Evolutionary conservation across 2,888 invertebrate species (phyloP).

Genomic region (Cerastoderma edule): DNA sequence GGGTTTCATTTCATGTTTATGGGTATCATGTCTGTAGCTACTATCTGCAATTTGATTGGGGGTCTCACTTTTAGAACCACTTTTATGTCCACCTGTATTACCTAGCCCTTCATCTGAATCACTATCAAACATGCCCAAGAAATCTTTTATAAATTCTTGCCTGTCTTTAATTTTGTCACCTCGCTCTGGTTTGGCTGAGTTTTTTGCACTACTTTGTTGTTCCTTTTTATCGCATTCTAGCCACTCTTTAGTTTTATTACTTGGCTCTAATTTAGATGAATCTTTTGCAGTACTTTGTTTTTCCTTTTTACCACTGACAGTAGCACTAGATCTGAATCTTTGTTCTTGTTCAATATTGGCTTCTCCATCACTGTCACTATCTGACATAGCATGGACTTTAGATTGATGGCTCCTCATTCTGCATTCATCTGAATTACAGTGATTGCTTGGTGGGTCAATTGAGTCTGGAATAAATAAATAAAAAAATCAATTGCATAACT

Average conservation of each 20-base stretch:
- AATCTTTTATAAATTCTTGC: conserved; percentile 46
- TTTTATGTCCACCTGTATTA: background rate
- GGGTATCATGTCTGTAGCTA: background rate
- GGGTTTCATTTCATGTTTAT: background rate
- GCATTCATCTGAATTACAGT: background rate
- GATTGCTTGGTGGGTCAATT: background rate
- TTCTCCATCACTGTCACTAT: conserved; percentile 64
- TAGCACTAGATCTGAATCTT: background rate
- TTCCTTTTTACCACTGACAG: background rate
- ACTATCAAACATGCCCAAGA: conserved; percentile 50
- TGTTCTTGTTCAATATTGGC: background rate
- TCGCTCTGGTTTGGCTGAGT: background rate
- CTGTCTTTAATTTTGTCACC: conserved; percentile 19
- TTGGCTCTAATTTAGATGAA: background rate
- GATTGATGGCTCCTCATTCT: conserved; percentile 25
- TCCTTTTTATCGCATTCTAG: background rate
- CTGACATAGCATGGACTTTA: conserved; percentile 68
- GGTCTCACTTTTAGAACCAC: background rate
- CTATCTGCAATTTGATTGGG: background rate
- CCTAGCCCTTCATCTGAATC: conserved; percentile 26
- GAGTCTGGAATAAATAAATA: background rate
- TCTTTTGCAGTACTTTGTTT: background rate
- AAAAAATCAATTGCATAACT: background rate
- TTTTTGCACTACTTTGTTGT: background rate
- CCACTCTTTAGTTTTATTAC: background rate